Evolutionary conservation across 2,888 invertebrate species (phyloP).

Genomic region (Odontomyia ornata): DNA sequence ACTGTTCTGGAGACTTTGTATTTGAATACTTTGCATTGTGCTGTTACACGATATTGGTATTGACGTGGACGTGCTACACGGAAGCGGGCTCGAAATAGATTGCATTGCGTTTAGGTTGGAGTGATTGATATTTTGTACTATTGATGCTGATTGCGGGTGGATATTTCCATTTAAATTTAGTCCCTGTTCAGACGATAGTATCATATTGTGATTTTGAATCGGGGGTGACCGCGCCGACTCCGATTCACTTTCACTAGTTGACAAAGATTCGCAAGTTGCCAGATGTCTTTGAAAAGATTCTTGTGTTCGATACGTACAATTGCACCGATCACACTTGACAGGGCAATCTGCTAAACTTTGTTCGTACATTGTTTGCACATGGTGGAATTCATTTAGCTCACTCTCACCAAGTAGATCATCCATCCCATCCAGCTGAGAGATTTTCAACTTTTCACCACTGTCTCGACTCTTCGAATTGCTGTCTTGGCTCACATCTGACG

Average conservation of each 20-base stretch:
- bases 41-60: slow-evolving; percentile 25
- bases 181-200: slow-evolving; percentile 42
- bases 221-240: slow-evolving; percentile 70
- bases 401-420: slow-evolving; percentile 69
- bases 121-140: slow-evolving; percentile 48
- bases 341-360: slow-evolving; percentile 64
- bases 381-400: slow-evolving; percentile 61
- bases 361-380: slow-evolving; percentile 62
- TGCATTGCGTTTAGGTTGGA: slow-evolving; percentile 18
- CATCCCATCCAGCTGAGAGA: slow-evolving; percentile 76
- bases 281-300: slow-evolving; percentile 84
- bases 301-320: slow-evolving; percentile 84
- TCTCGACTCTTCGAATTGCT: slow-evolving; percentile 10
- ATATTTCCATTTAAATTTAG: slow-evolving; percentile 11
- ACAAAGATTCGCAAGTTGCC: slow-evolving; percentile 78
- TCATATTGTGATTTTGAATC: slow-evolving; percentile 39
- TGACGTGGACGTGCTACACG: slow-evolving; percentile 25
- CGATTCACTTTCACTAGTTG: slow-evolving; percentile 83
- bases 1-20: slow-evolving; percentile 47
- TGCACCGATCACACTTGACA: slow-evolving; percentile 87
- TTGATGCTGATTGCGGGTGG: slow-evolving; percentile 44
- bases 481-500: neutral
- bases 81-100: slow-evolving; percentile 16
- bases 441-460: slow-evolving; percentile 59
- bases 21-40: slow-evolving; percentile 33